Conservation (phyloP, 2,888 invertebrate genomes). For the Apantesis nais region DNA sequence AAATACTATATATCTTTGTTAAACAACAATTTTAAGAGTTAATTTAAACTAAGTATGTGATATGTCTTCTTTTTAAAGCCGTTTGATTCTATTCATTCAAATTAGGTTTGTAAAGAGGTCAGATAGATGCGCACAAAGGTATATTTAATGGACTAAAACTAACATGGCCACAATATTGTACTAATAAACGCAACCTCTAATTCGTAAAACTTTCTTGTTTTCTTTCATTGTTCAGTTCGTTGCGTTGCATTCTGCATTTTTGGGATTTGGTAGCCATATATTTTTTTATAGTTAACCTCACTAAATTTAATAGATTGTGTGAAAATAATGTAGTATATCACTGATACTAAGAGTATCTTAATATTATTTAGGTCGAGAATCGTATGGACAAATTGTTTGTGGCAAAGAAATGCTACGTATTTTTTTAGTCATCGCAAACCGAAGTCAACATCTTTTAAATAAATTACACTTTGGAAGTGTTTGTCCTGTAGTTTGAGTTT, state of each 20-base stretch:
- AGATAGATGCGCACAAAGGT: background rate
- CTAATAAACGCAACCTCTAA: conserved; percentile 34
- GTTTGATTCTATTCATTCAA: no score
- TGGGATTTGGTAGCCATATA: conserved; percentile 19
- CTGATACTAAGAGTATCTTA: background rate
- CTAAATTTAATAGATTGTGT: conserved; percentile 23
- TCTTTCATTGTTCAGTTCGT: conserved; percentile 31
- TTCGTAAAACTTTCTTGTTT: conserved; percentile 36
- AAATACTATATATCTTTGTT: no score
- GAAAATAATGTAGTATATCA: conserved; percentile 25
- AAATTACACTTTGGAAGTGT: no score
- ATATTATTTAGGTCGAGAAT: conserved; percentile 1
- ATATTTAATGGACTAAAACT: background rate
- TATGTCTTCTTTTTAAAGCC: no score
- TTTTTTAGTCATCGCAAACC: background rate
- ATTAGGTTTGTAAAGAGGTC: conserved; percentile 14
- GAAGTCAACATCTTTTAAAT: background rate
- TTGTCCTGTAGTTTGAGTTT: no score
- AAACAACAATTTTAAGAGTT: no score
- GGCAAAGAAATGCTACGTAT: background rate
- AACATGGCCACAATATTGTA: conserved; percentile 17
- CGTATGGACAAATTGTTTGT: background rate
- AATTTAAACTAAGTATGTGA: no score
- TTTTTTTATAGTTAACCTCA: conserved; percentile 30
- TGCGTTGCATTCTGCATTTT: no score